These are phyloP conservation scores for Diarsia mendica DNA, from an alignment of 2,888 invertebrate species.

Conservation along the genomic window DNA sequence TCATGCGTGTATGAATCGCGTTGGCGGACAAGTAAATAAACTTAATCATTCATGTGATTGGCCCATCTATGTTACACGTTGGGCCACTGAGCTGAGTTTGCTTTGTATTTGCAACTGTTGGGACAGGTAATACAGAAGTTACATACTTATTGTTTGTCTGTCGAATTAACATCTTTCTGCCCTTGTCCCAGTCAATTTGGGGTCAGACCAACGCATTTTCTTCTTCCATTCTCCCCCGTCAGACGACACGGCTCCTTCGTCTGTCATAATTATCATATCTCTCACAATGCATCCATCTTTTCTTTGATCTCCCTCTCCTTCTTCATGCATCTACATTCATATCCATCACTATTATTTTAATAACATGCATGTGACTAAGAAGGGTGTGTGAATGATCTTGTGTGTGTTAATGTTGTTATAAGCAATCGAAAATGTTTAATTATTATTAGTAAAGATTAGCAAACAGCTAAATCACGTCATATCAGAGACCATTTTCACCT, in stretches of 20 bases:
- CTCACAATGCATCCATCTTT: too few species aligned
- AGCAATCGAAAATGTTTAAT: neutral
- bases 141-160: conserved; percentile 11
- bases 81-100: conserved; percentile 52
- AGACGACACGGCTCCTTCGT: too few species aligned
- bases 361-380: too few species aligned
- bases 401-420: conserved; percentile 6
- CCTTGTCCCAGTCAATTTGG: too few species aligned
- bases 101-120: conserved; percentile 34
- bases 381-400: too few species aligned
- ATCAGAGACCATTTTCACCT: neutral
- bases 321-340: too few species aligned
- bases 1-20: conserved; percentile 71
- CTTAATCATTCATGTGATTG: conserved; percentile 80
- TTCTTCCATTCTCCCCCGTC: too few species aligned
- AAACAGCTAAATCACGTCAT: neutral
- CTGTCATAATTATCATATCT: too few species aligned
- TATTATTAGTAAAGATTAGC: neutral
- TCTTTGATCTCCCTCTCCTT: too few species aligned
- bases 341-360: too few species aligned
- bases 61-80: conserved; percentile 69
- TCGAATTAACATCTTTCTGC: neutral
- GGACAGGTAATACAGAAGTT: neutral
- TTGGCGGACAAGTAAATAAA: conserved; percentile 84
- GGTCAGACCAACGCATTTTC: too few species aligned